A percentile compares a stretch with the other conserved stretches of the same genome.
Evolutionary conservation across 2,888 invertebrate genomes (phyloP).

Genomic region (Baccha elongata): DNA sequence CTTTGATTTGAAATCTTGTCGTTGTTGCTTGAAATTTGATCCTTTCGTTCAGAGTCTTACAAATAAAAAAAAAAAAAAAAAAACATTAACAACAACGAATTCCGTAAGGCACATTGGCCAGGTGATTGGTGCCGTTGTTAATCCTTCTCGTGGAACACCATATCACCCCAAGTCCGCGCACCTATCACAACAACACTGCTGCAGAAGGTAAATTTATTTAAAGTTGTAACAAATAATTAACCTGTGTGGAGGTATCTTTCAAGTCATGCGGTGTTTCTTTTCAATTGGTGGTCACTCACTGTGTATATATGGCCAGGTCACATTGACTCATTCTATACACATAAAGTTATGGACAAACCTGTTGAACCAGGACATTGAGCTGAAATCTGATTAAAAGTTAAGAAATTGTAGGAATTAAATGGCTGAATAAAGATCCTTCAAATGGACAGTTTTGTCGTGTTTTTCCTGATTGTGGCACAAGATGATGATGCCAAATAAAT

Average conservation of each 20-base stretch:
- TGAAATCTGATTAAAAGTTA: conserved; percentile 68
- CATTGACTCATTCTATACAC: conserved; percentile 15
- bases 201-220: conserved; percentile 58
- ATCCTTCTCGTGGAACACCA: conserved; percentile 58
- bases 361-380: conserved; percentile 57
- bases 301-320: conserved; percentile 4
- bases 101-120: conserved; percentile 72
- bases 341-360: conserved; percentile 27
- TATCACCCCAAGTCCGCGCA: conserved; percentile 10
- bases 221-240: conserved; percentile 73
- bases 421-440: background rate
- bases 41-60: conserved; percentile 54
- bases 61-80: conserved; percentile 40
- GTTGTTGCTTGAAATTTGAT: conserved; percentile 70
- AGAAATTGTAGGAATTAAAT: conserved; percentile 42
- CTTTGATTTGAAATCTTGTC: conserved; percentile 73
- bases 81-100: conserved; percentile 60
- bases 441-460: too few relatives aligned
- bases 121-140: conserved; percentile 71
- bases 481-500: too few relatives aligned
- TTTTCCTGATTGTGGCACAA: too few relatives aligned
- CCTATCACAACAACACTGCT: conserved; percentile 4
- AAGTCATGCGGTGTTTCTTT: conserved; percentile 66
- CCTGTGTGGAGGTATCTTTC: conserved; percentile 68
- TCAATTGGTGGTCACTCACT: conserved; percentile 56